Base-by-base conservation (phyloP, 2,888 invertebrate species). In the Microctonus aethiopoides region DNA sequence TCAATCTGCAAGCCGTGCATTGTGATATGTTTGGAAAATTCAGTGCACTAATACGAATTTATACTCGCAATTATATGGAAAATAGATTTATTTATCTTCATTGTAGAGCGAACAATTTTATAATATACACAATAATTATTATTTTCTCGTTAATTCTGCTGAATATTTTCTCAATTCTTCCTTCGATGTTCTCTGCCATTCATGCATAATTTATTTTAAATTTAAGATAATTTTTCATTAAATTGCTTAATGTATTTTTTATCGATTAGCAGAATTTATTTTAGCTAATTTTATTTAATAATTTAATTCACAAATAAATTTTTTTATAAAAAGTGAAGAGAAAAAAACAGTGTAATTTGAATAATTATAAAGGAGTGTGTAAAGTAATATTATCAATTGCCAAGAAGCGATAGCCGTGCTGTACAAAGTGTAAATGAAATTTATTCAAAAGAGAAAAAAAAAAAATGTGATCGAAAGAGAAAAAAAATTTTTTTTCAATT, bases 1-100 rank as follows among this genome's bases (percentile, higher is more conserved):
- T 96, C 89, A 97, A 93, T 93, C 96, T 97, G 93, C 87, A 90
- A 90, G 87, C 77, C 75, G 78, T 78, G 75, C 76, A 75, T 78
- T 68, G 74, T 72, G 67, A 66, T 71, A 76, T 74, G 73, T 74
- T 71, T 71, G 64, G 69, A 68, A 71, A 67, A 66, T 73, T 72
- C 59, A 57, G 63, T 68, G 69, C 59, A 60, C 66, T 70, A 71
- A 57, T 70, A 67, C 62, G 11, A 24, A 64, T 67, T 60, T 64
- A 29, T 64, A 29, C 34, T 61, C 65, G 24, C 57, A 70, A 34
- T 66, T 13, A 60, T 32, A 16, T n/a, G 20, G 13, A 20, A 24
- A 10, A 16, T 24, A 20, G 13, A 20, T 9, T 7, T 39, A 32
- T 34, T 61, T 4, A 24, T 67, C 57, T 66, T 66, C 67, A 60